Base-by-base conservation (phyloP, 2,888 invertebrate genomes). In the Elaeidobius kamerunicus region DNA sequence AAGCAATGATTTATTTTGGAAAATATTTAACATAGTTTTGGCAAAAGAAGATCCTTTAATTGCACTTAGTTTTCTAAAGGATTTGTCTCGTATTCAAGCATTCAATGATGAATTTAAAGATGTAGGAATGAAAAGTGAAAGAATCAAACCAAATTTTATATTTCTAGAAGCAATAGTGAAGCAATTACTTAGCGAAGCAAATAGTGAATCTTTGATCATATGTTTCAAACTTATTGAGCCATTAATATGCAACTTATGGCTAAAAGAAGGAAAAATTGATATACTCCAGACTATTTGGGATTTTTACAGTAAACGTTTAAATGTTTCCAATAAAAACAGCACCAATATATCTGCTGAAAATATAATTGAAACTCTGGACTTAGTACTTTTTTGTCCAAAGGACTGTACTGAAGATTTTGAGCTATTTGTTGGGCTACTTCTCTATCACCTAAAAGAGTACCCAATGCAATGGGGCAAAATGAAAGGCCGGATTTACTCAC, bases 401-500 rank as follows among this genome's bases (percentile, higher is more conserved):
- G 49, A 62, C 17, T 62, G 63, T 46, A 52, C 57, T n/a, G 66
- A 67, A 30, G 64, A 68, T 42, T 73, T 70, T 59, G 66, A 69
- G 51, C 61, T 66, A 38, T 73, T 70, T 58, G 52, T 71, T 28
- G 64, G 63, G 28, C 63, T 73, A 60, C 55, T 73, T 11, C 41
- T 62, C 2, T 57, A 54, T 44, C 69, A 72, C 60, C 64, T 73
- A 43, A 58, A 43, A 19, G 62, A 63, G 30, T 63, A 70, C 60
- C 71, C 69, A 2, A 46, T 56, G 30, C 71, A 72, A 47, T 73
- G 73, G 73, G 64, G 63, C 2, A 72, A 71, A 60, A 64, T 73
- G 28, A 69, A 70, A 52, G 73, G 72, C 1, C 55, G 73, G 43
- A 70, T 73, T 56, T 73, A 70, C 60, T 71, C 71, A 1, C 70